These are phyloP conservation scores for Stylophora pistillata DNA, from an alignment of 64 coral and sea anemone genomes.

Conservation along the genomic window DNA sequence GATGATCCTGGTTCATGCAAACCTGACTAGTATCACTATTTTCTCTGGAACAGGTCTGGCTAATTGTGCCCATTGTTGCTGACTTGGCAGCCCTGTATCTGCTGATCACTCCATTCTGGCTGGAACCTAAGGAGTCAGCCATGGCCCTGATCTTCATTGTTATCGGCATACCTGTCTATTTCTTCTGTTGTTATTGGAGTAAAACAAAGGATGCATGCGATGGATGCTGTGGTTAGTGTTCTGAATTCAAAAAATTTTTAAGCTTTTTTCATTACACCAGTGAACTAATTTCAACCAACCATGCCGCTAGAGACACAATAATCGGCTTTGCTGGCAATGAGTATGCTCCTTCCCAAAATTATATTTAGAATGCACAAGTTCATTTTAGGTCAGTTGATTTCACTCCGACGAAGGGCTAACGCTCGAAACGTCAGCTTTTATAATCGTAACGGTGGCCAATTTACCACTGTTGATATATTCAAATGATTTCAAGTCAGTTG, in stretches of 20 bases:
- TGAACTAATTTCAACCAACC: no score
- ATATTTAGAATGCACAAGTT: no score
- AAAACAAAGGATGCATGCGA: constrained; percentile 36
- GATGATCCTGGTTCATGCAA: background rate
- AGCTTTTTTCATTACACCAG: no score
- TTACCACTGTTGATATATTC: no score
- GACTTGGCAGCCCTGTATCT: constrained; percentile 62
- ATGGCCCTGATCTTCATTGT: constrained; percentile 76
- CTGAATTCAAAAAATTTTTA: background rate
- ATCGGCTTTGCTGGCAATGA: no score
- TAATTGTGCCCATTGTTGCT: constrained; percentile 62
- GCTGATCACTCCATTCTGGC: constrained; percentile 82
- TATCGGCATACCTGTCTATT: constrained; percentile 76
- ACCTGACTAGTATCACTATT: background rate
- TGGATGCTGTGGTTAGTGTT: constrained; percentile 44
- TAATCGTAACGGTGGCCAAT: no score
- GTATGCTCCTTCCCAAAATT: no score
- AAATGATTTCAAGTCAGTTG: no score
- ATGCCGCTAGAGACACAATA: no score
- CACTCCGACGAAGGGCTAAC: no score
- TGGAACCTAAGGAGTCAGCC: constrained; percentile 65
- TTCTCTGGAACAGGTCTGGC: constrained; percentile 67
- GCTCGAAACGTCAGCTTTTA: no score
- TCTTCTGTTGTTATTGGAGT: constrained; percentile 48
- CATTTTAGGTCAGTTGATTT: no score